These are phyloP conservation scores for Varanus komodoensis DNA, from an alignment of 2,113 vertebrate genomes.

Conservation along the genomic window DNA sequence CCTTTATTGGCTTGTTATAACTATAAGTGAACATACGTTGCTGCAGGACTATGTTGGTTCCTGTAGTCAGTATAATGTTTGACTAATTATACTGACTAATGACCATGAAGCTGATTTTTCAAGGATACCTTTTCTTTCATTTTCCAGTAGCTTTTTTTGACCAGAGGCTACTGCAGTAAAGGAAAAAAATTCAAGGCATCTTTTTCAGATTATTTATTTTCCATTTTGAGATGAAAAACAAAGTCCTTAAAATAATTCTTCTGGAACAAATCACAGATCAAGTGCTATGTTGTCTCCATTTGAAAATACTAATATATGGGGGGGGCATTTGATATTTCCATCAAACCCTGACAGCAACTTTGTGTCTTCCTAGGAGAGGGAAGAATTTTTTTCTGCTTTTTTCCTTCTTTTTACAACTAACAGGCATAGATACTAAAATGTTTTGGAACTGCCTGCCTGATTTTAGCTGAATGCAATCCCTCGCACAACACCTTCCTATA, in stretches of 20 bases:
- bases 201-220: not conserved
- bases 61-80: not conserved
- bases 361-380: not conserved
- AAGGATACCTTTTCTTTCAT: not conserved
- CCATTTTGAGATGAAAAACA: not conserved
- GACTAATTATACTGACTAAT: no score
- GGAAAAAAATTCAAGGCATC: no score
- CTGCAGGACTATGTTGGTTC: not conserved
- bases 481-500: not conserved
- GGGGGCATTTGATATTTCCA: not conserved
- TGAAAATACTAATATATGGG: not conserved
- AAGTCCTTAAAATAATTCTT: not conserved
- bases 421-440: no score
- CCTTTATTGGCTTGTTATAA: not conserved
- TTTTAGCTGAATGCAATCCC: no score
- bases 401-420: no score
- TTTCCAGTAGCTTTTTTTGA: not conserved
- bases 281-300: not conserved
- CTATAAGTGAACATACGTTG: not conserved
- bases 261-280: not conserved
- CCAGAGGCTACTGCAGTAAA: not conserved
- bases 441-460: no score
- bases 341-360: not conserved
- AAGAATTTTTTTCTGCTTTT: not conserved
- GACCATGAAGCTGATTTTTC: not conserved